These are phyloP conservation scores for Endomychus coccineus DNA, from an alignment of 2,888 invertebrate species.

Conservation along the genomic window DNA sequence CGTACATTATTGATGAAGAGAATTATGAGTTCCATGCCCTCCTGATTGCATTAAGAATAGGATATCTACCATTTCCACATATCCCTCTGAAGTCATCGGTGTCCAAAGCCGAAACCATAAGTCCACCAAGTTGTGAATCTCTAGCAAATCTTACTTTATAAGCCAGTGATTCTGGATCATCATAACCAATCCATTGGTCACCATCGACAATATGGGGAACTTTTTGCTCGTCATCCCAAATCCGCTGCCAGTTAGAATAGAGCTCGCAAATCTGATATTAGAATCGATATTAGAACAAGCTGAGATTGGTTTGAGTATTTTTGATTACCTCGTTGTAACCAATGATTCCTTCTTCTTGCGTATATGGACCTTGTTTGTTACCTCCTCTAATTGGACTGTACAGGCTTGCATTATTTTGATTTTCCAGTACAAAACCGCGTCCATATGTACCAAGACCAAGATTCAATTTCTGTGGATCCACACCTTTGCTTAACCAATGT, in stretches of 20 bases:
- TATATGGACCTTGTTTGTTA: conserved; percentile 57
- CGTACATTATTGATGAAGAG: too few relatives aligned
- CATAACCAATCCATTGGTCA: conserved; percentile 61
- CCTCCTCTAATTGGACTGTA: conserved; percentile 51
- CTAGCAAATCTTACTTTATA: conserved; percentile 39
- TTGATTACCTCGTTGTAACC: conserved; percentile 34
- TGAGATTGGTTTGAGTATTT: too few relatives aligned
- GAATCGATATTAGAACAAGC: too few relatives aligned
- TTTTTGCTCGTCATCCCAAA: conserved; percentile 38
- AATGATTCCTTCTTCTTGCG: conserved; percentile 51
- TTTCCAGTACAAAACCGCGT: conserved; percentile 52
- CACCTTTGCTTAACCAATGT: conserved; percentile 51
- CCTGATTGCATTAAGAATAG: conserved; percentile 9
- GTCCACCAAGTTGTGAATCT: conserved; percentile 8
- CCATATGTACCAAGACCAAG: conserved; percentile 67
- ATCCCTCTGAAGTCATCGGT: conserved; percentile 14
- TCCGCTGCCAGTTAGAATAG: conserved; percentile 26
- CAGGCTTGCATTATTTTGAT: conserved; percentile 41
- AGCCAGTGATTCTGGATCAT: conserved; percentile 49
- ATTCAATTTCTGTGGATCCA: conserved; percentile 54
- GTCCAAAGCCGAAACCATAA: conserved; percentile 15
- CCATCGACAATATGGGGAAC: conserved; percentile 53
- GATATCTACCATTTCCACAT: conserved; percentile 14
- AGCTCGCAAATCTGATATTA: conserved; percentile 36
- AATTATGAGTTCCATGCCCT: too few relatives aligned